These are phyloP conservation scores for Zaprionus obscuricornis DNA, from an alignment of 2,888 invertebrate species.

Conservation along the genomic window DNA sequence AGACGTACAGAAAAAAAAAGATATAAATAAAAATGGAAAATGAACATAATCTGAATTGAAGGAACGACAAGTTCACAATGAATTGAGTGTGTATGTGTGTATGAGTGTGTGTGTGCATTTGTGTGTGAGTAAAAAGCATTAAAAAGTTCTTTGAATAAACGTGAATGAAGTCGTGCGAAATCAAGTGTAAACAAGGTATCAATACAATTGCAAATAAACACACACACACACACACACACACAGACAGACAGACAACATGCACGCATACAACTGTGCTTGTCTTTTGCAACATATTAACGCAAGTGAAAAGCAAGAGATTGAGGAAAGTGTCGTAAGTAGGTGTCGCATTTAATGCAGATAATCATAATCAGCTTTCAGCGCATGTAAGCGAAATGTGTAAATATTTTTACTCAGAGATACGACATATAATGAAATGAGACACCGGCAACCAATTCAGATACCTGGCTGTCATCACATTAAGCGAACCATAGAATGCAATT, in stretches of 20 bases:
- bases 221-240: too few relatives aligned
- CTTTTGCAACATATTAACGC: slow-evolving; percentile 19
- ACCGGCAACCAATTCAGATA: too few relatives aligned
- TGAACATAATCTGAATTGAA: slow-evolving; percentile 19
- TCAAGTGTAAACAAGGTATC: slow-evolving; percentile 76
- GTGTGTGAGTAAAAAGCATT: slow-evolving; percentile 60
- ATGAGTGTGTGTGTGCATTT: slow-evolving; percentile 23
- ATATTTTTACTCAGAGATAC: too few relatives aligned
- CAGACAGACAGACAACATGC: background rate
- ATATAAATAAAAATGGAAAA: slow-evolving; percentile 40
- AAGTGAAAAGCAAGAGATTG: too few relatives aligned
- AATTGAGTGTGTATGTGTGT: slow-evolving; percentile 23
- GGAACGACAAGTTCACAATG: slow-evolving; percentile 1
- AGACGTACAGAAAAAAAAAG: slow-evolving; percentile 1
- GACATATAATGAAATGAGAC: slow-evolving; percentile 2
- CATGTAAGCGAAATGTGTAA: slow-evolving; percentile 6
- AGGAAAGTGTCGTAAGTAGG: too few relatives aligned
- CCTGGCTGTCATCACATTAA: too few relatives aligned
- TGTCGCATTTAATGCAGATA: slow-evolving; percentile 45
- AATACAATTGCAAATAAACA: slow-evolving; percentile 52
- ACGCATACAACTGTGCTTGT: background rate
- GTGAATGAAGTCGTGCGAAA: slow-evolving; percentile 77
- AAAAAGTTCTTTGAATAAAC: slow-evolving; percentile 69
- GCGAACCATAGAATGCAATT: slow-evolving; percentile 46
- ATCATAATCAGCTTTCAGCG: slow-evolving; percentile 58